Evolutionary conservation across 2,888 invertebrate genomes (phyloP), one percentile per base, ranked within the genome.

Genomic region (Pegoplata infirma): DNA sequence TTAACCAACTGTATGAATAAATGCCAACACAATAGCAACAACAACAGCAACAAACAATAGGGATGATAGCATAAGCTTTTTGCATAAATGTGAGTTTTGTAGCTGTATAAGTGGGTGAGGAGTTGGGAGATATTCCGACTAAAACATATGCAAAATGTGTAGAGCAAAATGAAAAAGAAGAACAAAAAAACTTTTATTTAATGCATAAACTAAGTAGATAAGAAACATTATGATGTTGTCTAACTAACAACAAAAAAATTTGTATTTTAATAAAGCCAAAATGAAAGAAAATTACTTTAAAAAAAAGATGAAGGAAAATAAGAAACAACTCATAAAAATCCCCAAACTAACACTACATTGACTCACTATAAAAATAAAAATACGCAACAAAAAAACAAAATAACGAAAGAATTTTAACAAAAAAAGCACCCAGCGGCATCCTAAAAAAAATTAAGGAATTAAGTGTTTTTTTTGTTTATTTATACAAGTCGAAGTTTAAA

Each of bases 1-100:
- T 82, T 87, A 84, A 80, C 86, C 85, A 85, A 88, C 86, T 85
- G 87, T 86, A 85, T 84, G 85, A 84, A 86, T 82, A 78, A 76
- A 76, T 76, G 46, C 51, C 59, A 44, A 14, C 61, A 44, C 25
- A 40, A 12, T 7, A 16, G 28, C 59, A 55, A 68, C 67, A 76
- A 14, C 44, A 68, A 51, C 36, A 40, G 46, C 55, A 76, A 23
- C 1, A 17, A n/a, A 51, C 21, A 63, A 21, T 47, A 49, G 14
- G 17, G 47, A 58, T 61, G 14, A 61, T 21, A 72, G 8, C 76
- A 72, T 67, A 67, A 55, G 71, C 44, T 72, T 61, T 55, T 61
- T 67, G 8, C 21, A 21, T 17, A 21, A 49, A 16, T 32, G n/a
- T 47, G 16, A 36, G n/a, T 69, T 46, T 53, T n/a, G n/a, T n/a